Percentiles rank a stretch among this genome's conserved stretches.
These are phyloP conservation scores for Taenioides sp. DNA, from an alignment of 2,797 vertebrate genomes.

Conservation along the genomic window DNA sequence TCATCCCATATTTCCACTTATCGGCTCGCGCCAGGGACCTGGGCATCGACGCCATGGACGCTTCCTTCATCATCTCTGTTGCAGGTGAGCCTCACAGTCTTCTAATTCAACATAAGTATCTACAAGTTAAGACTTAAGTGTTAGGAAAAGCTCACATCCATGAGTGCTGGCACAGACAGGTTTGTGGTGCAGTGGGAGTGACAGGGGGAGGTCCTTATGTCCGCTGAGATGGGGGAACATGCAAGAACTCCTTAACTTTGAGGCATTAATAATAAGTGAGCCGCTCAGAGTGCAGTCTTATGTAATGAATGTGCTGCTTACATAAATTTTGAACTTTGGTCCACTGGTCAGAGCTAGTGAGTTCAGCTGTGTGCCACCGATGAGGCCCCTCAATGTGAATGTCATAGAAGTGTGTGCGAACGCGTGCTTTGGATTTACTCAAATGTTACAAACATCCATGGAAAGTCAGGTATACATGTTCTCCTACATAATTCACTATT, in stretches of 20 bases:
- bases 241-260: slow-evolving; percentile 65
- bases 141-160: neutral
- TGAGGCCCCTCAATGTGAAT: slow-evolving; percentile 61
- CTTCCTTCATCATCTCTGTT: slow-evolving; percentile 88
- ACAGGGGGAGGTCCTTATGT: slow-evolving; percentile 28
- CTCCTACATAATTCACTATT: slow-evolving; percentile 18
- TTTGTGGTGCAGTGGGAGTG: slow-evolving; percentile 20
- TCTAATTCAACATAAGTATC: neutral
- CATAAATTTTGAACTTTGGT: slow-evolving; percentile 83
- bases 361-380: slow-evolving; percentile 70
- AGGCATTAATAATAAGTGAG: slow-evolving; percentile 83
- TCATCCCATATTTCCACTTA: slow-evolving; percentile 90
- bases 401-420: slow-evolving; percentile 45
- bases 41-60: slow-evolving; percentile 87
- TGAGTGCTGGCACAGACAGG: neutral
- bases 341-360: slow-evolving; percentile 68
- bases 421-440: slow-evolving; percentile 37
- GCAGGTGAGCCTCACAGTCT: slow-evolving; percentile 80
- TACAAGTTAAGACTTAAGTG: neutral
- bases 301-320: slow-evolving; percentile 80
- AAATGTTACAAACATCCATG: slow-evolving; percentile 25
- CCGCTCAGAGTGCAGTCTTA: slow-evolving; percentile 79
- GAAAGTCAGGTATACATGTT: neutral
- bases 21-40: slow-evolving; percentile 87
- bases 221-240: slow-evolving; percentile 42